Conservation (phyloP, 2,113 vertebrate species). For the Psettodes erumei region DNA sequence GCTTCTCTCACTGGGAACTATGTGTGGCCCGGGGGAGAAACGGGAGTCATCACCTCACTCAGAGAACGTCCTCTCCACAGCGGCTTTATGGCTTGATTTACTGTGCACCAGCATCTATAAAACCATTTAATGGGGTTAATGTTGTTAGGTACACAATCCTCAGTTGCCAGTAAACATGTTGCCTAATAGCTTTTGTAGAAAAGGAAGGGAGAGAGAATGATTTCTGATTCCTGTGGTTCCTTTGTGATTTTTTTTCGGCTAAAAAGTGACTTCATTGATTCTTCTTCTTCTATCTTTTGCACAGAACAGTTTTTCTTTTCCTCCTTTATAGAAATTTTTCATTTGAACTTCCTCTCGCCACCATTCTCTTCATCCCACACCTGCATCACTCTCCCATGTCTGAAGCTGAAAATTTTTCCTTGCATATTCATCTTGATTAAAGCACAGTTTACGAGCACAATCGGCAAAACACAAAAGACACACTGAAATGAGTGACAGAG, state of each 20-base stretch:
- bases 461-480: neutral
- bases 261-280: neutral
- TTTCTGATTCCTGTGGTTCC: slow-evolving; percentile 7
- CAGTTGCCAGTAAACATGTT: slow-evolving; percentile 83
- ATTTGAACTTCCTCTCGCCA: neutral
- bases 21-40: slow-evolving; percentile 66
- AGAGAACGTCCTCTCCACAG: slow-evolving; percentile 58
- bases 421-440: neutral
- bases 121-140: slow-evolving; percentile 81
- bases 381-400: neutral
- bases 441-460: neutral
- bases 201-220: neutral
- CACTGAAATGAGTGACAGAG: neutral
- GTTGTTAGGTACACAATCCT: slow-evolving; percentile 81
- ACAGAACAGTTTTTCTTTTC: too few species aligned
- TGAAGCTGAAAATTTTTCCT: neutral
- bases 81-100: slow-evolving; percentile 76
- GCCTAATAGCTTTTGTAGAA: slow-evolving; percentile 49
- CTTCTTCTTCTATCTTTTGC: neutral
- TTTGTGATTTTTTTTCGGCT: slow-evolving; percentile 12
- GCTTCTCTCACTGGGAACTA: slow-evolving; percentile 50
- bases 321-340: neutral
- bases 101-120: slow-evolving; percentile 77
- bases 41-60: slow-evolving; percentile 73
- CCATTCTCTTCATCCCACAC: neutral